Base-by-base conservation (phyloP, 2,888 invertebrate genomes). In the Sicus ferrugineus region DNA sequence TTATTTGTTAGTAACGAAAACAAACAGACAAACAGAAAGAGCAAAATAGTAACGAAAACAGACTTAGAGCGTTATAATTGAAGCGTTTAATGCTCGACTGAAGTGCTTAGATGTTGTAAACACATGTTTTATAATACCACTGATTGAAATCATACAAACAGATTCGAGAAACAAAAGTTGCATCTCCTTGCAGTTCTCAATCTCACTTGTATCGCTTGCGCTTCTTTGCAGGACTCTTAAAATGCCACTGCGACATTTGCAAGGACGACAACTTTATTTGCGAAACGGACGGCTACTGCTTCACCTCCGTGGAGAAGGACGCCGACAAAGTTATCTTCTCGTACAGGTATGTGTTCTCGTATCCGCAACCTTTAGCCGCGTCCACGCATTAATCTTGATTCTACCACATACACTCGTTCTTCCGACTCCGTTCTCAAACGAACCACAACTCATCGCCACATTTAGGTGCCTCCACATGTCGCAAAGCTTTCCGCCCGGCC, bases 271-370 rank as follows among this genome's bases (percentile, higher is more conserved):
- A 95, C 83, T 87, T 90, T 80, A 93, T 94, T 38, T 96, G 96
- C 86, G 91, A 91, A 84, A 96, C 96, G 4, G 94, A 95, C 86
- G 96, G 96, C 54, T 92, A 91, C 82, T 96, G 96, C 84, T 95
- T 93, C 80, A 93, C 95, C 3, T 92, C 94, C 68, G 91, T 92
- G 72, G 89, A 89, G 67, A 82, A 81, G 75, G 79, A 78, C 59
- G 63, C 61, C 14, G 75, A 72, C 70, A 75, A 76, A 58, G 78
- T 81, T 62, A 78, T 89, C 75, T 90, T 90, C 82, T 90, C 91
- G 68, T 93, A 92, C 87, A 92, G 95, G 95, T 95, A 90, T 89
- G 88, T 65, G 59, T 70, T 48, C 66, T 50, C 62, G 28, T 54
- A 16, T 21, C 1, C 28, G 19, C 9, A 19, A 21, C 23, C 11